Evolutionary conservation across 2,888 invertebrate genomes (phyloP).

Genomic region (Incurvaria masculella): DNA sequence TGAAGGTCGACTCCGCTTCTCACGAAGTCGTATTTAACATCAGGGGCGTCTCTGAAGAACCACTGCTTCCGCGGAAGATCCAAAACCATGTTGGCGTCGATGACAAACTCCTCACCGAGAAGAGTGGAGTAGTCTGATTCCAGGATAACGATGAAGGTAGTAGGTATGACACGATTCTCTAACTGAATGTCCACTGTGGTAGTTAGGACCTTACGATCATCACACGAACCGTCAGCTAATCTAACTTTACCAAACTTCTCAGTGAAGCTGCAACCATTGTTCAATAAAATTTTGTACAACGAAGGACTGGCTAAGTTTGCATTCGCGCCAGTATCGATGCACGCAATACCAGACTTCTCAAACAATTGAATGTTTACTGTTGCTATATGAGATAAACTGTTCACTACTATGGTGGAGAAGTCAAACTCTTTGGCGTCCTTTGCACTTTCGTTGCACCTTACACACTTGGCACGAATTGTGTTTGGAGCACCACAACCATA

Average conservation of each 20-base stretch:
- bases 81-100: constrained; percentile 9
- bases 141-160: background rate
- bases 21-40: background rate
- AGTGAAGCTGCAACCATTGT: background rate
- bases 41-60: constrained; percentile 2
- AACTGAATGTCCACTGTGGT: background rate
- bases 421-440: background rate
- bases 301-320: background rate
- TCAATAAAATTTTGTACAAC: background rate
- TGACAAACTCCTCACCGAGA: constrained; percentile 12
- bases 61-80: constrained; percentile 7
- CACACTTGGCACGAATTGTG: background rate
- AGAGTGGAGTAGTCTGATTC: constrained; percentile 8
- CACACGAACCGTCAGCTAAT: background rate
- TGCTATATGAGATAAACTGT: background rate
- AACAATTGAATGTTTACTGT: background rate
- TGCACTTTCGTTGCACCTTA: background rate
- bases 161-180: background rate
- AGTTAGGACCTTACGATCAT: background rate
- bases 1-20: background rate
- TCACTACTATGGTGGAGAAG: background rate
- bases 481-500: too few relatives aligned
- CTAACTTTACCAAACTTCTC: background rate
- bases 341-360: background rate
- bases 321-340: background rate